Base-by-base conservation (phyloP, 1,140 invertebrate species). In the Alviniconcha marisindica region DNA sequence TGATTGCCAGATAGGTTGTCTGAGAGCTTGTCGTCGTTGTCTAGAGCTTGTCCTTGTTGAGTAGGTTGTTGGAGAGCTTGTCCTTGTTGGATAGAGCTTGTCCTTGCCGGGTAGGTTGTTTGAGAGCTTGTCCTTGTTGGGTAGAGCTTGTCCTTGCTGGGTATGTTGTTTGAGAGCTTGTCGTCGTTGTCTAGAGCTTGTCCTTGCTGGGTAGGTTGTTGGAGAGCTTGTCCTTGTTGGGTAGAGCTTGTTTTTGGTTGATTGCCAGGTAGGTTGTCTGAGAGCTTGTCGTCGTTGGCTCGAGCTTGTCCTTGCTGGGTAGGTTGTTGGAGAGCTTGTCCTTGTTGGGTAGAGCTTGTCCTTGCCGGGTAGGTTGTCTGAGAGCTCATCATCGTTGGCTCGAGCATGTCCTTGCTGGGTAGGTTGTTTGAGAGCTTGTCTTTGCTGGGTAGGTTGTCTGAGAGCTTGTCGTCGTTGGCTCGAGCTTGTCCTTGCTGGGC, bases 1-100 rank as follows among this genome's bases (percentile, higher is more conserved):
- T n/a, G n/a, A n/a, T n/a, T n/a, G n/a, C n/a, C n/a, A n/a, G n/a
- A n/a, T n/a, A n/a, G n/a, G n/a, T n/a, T n/a, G n/a, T n/a, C n/a
- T n/a, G n/a, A n/a, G n/a, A n/a, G n/a, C n/a, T n/a, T n/a, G n/a
- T n/a, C n/a, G n/a, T n/a, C n/a, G n/a, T n/a, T n/a, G n/a, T n/a
- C n/a, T n/a, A 94, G 66, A 89, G 87, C 51, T 87, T 92, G 38
- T 92, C 92, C 12, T 77, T 93, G 0, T 93, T 95, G 24, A 94
- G 90, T 89, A 86, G 82, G 81, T n/a, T n/a, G n/a, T n/a, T n/a
- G n/a, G n/a, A n/a, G n/a, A 51, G 21, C 21, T 7, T 51, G 48
- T 7, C 21, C 10, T 51, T 21, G 48, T 51, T 7, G 7, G n/a
- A n/a, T n/a, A n/a, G n/a, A n/a, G n/a, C n/a, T n/a, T n/a, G n/a